Evolutionary conservation across 1,140 invertebrate genomes (phyloP), one percentile per base, ranked within the genome.

Genomic region (Andricus grossulariae): DNA sequence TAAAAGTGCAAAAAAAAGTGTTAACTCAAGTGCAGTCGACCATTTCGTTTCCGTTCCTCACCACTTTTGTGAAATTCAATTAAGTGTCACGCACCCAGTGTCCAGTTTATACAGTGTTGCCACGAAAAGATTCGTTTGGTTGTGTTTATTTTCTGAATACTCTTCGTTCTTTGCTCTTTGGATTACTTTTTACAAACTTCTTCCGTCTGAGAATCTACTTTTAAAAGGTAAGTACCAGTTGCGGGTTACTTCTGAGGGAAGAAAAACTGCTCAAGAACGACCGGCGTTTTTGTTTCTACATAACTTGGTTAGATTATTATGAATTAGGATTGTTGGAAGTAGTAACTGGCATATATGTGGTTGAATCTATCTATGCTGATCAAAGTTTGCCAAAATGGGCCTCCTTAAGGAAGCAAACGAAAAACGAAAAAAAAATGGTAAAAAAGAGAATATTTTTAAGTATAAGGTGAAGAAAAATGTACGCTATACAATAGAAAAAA

Each of bases 21-120:
- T 25, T 66, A 66, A 66, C 60, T 66, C 32, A 45, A 66, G 60
- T 66, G 60, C 25, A 66, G 16, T 66, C 60, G 60, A 66, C 60
- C 60, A 15, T 66, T 66, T n/a, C 15, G 1, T 66, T 66, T 45
- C 25, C n/a, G 60, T 39, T 66, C 39, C 13, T 66, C 16, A 39
- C 13, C 12, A 12, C 45, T 66, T 66, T 45, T 66, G 25, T 16
- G 60, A 32, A 25, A n/a, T 16, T 5, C 25, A 6, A 32, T 6
- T n/a, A 12, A 57, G 55, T 57, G 18, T 57, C 55, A 19, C 11
- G 7, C 7, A 2, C 16, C 54, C 18, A 66, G 60, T 66, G 60
- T 39, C 12, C 25, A 66, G 32, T 39, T 60, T 39, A 32, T 66
- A 60, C 55, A 66, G 57, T 66, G 60, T 66, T 25, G 3, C 0